Evolutionary conservation across 1,140 invertebrate species (phyloP), one percentile per base, ranked within the genome.

Genomic region (Sycophaga agraensis): DNA sequence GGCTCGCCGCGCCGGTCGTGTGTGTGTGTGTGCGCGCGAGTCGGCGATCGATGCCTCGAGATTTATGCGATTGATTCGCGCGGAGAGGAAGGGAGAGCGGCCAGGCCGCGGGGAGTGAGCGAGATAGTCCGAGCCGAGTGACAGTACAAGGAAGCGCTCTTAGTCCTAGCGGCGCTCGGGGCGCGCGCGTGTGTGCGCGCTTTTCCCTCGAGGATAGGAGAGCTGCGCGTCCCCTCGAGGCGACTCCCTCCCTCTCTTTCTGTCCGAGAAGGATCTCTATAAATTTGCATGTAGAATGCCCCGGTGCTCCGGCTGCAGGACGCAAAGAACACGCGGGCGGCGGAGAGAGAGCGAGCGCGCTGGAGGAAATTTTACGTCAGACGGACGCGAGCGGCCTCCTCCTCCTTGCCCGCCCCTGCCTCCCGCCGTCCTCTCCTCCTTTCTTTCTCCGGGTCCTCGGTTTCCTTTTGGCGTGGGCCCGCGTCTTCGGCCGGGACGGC

Each of bases 81-180:
- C n/a, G 12, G 26, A 11, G n/a, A n/a, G n/a, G n/a, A n/a, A n/a
- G n/a, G n/a, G 16, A 49, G 40, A 53, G 31, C 26, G 6, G 22
- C 2, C 11, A 59, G 16, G 5, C 28, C 34, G 28, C 21, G 6
- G 16, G 24, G 37, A 42, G 37, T 35, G 46, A 53, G n/a, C 35
- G 42, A 54, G 40, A 61, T 46, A 42, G 34, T 70, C 28, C 28
- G 74, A 74, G 72, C 71, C 59, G 78, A 78, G 78, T 80, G 78
- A 80, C 79, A 77, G 79, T 78, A 81, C 79, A 80, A 81, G 79
- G 78, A 81, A 81, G 79, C 77, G 79, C 79, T 80, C 77, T 81
- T 81, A 80, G 79, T 77, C 73, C 75, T 75, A 73, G 75, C 72
- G 73, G 12, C 34, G 9, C 12, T 46, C 26, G 19, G 28, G 37